Base-by-base conservation (phyloP, 2,888 invertebrate genomes). In the Pasiphila rectangulata region DNA sequence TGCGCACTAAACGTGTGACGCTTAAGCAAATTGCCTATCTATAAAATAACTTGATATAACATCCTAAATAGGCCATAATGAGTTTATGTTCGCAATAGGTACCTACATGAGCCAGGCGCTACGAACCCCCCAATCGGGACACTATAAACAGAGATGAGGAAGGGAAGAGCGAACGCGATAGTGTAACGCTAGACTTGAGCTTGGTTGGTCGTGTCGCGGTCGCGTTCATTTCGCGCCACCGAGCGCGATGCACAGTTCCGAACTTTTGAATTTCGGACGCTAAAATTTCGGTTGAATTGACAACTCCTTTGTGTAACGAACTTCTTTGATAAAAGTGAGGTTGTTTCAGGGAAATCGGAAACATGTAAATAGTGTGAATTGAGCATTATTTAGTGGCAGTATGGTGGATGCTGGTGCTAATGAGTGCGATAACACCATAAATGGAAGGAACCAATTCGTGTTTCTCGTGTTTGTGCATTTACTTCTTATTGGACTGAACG, bases 331-430 rank as follows among this genome's bases (percentile, higher is more conserved):
- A 37, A 24, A 30, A 49, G 35, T 42, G 46, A 32, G 37, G 38
- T 25, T 51, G 24, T 38, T 46, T 46, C 56, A 62, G 75, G 73
- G 72, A 64, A 65, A 64, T 70, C 27, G 45, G 27, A 73, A 83
- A 76, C 70, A 86, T 85, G 87, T 87, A 83, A 85, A 65, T 76
- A 79, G 75, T 77, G 81, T 79, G 75, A 75, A 79, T 76, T 74
- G 67, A 65, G 75, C 69, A 77, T 76, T 72, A 80, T 76, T 77
- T 67, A 64, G 85, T 81, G 85, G 81, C 87, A 88, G 87, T 78
- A 88, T 88, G 87, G 85, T 88, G 83, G 79, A 83, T 86, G 81
- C 75, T 76, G 82, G 86, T 87, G 84, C 79, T 79, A 86, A 83
- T 79, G 82, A 84, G 79, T 85, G 85, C 77, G 79, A 85, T 82